A percentile compares a stretch with the other conserved stretches of the same genome.
These are phyloP conservation scores for Indicator maculatus DNA, from an alignment of 2,113 vertebrate species.

Conservation along the genomic window DNA sequence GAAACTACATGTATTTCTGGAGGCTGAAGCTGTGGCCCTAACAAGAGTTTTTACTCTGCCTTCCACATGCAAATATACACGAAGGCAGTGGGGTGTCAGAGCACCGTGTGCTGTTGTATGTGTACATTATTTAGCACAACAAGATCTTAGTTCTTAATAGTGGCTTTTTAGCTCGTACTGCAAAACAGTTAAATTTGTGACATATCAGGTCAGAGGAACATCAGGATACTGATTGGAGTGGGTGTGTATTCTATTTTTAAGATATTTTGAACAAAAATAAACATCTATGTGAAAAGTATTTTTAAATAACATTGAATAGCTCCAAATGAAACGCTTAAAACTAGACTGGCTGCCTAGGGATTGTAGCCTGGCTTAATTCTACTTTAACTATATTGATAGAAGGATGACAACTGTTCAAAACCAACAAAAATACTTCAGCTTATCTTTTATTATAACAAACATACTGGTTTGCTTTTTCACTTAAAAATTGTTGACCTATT, in stretches of 20 bases:
- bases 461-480: not conserved
- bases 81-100: not conserved
- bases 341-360: not conserved
- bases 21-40: not conserved
- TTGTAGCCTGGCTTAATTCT: not conserved
- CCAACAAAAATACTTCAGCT: not conserved
- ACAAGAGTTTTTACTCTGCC: not conserved
- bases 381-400: not conserved
- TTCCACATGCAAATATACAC: not conserved
- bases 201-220: not conserved
- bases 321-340: not conserved
- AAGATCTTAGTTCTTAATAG: not conserved
- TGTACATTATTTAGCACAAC: not conserved
- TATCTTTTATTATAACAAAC: not conserved
- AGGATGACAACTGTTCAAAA: not conserved
- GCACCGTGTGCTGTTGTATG: not conserved
- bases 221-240: not conserved
- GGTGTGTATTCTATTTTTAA: not conserved
- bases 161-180: not conserved
- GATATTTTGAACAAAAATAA: slow-evolving; percentile 20
- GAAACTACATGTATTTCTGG: not conserved
- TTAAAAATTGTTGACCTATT: slow-evolving; percentile 2
- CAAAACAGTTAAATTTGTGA: not conserved
- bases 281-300: slow-evolving; percentile 6
- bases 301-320: slow-evolving; percentile 10